Conservation (phyloP, 2,888 invertebrate species). For the Ochropacha duplaris region DNA sequence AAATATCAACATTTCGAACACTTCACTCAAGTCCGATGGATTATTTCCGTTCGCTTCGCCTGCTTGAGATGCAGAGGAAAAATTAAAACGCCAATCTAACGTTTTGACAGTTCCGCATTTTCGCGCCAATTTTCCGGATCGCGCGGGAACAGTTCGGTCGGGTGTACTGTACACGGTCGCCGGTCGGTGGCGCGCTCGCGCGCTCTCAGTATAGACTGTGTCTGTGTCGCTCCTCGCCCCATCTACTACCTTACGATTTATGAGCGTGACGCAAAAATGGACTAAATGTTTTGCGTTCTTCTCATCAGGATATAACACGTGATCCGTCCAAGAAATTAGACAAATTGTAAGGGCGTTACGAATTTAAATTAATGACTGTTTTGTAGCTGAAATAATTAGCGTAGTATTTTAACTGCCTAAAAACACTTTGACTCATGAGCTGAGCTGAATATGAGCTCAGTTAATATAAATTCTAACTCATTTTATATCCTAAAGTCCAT, state of each 20-base stretch:
- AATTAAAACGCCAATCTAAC: constrained; percentile 49
- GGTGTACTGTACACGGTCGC: constrained; percentile 42
- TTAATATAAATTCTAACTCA: too few species aligned
- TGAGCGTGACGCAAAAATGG: constrained; percentile 73
- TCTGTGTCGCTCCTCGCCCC: constrained; percentile 53
- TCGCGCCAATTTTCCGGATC: constrained; percentile 78
- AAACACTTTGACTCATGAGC: too few species aligned
- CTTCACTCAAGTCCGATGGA: constrained; percentile 36
- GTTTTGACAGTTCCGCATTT: constrained; percentile 73
- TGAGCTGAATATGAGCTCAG: too few species aligned
- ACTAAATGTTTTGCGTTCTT: constrained; percentile 51
- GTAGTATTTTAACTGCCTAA: not conserved
- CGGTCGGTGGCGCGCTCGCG: constrained; percentile 63
- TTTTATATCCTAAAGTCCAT: too few species aligned
- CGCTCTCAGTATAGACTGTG: constrained; percentile 69
- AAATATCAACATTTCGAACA: constrained; percentile 26
- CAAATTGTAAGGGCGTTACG: not conserved
- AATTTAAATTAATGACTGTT: not conserved
- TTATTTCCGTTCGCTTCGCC: constrained; percentile 25
- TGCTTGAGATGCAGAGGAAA: constrained; percentile 28
- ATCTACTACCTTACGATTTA: constrained; percentile 71
- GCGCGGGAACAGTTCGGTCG: constrained; percentile 53
- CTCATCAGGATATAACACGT: constrained; percentile 48
- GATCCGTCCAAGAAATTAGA: constrained; percentile 25
- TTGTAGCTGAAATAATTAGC: not conserved